These are phyloP conservation scores for Apodemia duryi DNA, from an alignment of 2,888 invertebrate species.

Conservation along the genomic window DNA sequence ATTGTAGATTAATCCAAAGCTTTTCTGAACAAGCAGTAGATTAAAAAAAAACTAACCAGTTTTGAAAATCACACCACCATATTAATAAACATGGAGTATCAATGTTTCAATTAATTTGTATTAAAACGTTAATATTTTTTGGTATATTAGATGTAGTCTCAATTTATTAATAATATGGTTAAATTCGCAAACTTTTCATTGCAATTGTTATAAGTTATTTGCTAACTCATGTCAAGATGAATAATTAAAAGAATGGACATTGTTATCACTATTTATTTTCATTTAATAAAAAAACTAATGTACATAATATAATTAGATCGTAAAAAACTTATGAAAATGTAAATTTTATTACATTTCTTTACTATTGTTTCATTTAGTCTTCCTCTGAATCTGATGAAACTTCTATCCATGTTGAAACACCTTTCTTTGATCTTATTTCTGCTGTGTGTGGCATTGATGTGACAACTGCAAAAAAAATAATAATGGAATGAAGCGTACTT, in stretches of 20 bases:
- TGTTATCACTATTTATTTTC: slow-evolving; percentile 36
- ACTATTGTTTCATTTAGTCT: slow-evolving; percentile 48
- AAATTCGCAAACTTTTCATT: slow-evolving; percentile 4
- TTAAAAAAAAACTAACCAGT: neutral
- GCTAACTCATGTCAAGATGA: slow-evolving; percentile 4
- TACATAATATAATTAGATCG: slow-evolving; percentile 31
- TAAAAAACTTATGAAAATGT: slow-evolving; percentile 41
- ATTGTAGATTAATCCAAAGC: neutral
- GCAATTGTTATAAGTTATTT: slow-evolving; percentile 10
- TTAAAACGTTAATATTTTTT: neutral
- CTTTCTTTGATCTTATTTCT: slow-evolving; percentile 54
- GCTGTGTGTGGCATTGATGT: slow-evolving; percentile 57
- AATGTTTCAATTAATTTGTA: neutral
- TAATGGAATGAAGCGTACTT: neutral
- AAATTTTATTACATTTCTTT: slow-evolving; percentile 26
- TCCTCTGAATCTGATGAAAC: slow-evolving; percentile 70
- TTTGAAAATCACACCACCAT: slow-evolving; percentile 8
- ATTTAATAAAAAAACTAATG: slow-evolving; percentile 30
- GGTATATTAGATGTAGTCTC: neutral
- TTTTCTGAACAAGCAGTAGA: neutral
- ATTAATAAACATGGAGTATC: neutral
- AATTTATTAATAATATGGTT: slow-evolving; percentile 12
- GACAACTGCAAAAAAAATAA: slow-evolving; percentile 47
- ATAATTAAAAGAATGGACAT: slow-evolving; percentile 20
- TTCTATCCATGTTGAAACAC: slow-evolving; percentile 64